phyloP scores from a whole-genome alignment of 2,888 invertebrate genomes.

The Netelia virgata region DNA sequence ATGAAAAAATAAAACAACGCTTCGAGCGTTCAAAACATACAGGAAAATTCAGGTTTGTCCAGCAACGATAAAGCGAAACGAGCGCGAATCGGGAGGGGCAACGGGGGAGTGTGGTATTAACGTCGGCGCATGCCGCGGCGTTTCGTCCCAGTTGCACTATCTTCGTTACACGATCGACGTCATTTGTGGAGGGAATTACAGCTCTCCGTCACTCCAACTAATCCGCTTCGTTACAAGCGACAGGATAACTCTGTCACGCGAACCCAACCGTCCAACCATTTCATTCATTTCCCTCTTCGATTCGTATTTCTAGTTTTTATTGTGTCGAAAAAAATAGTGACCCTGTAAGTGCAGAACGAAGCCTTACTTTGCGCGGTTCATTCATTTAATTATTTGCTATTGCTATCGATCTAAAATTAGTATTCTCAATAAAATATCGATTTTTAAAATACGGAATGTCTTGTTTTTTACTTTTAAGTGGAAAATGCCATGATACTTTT shows the following conservation, averaged over 20 bases:
- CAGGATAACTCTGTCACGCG: slow-evolving; percentile 81
- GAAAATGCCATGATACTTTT: too few relatives aligned
- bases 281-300: slow-evolving; percentile 33
- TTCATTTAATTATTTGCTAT: not conserved
- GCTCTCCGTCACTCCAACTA: slow-evolving; percentile 82
- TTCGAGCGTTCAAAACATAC: slow-evolving; percentile 38
- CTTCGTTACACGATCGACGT: slow-evolving; percentile 82
- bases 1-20: slow-evolving; percentile 21
- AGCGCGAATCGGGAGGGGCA: slow-evolving; percentile 31
- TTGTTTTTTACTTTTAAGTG: too few relatives aligned
- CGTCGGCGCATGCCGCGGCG: slow-evolving; percentile 52
- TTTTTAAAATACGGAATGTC: too few relatives aligned
- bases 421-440: too few relatives aligned
- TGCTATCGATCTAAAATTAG: too few relatives aligned
- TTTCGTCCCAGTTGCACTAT: slow-evolving; percentile 68
- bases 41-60: slow-evolving; percentile 26
- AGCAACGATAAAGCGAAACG: slow-evolving; percentile 7
- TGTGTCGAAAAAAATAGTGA: not conserved
- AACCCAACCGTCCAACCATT: slow-evolving; percentile 65
- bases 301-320: slow-evolving; percentile 43
- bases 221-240: slow-evolving; percentile 83
- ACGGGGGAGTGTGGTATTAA: slow-evolving; percentile 40
- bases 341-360: not conserved
- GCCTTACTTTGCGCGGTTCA: not conserved
- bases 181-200: slow-evolving; percentile 83